Evolutionary conservation across 2,888 invertebrate genomes (phyloP), one percentile per base, ranked within the genome.

Genomic region (Acleris emargana): DNA sequence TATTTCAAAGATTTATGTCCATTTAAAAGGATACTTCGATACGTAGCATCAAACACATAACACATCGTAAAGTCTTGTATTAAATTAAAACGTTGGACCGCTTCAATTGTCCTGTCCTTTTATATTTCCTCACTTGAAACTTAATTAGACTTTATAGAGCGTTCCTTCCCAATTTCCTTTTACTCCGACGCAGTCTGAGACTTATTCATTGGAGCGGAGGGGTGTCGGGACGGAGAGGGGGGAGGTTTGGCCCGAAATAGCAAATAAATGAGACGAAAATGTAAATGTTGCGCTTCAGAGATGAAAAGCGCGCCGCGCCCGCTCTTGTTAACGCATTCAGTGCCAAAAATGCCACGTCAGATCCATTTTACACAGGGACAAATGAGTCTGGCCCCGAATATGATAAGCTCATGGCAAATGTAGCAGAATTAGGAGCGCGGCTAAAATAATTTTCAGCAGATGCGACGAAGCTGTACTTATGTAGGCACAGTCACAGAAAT

Each of bases 181-280:
- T 85, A 86, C 87, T 89, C 84, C 88, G 88, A 88, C 86, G 90
- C 87, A 87, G 86, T 84, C 84, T 78, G 82, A 88, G 90, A 89
- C 86, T 91, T 91, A 89, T 91, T 91, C 90, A 88, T 87, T 89
- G 87, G 86, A 83, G 84, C 80, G 71, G 82, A 76, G 80, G 82
- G 79, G 77, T 62, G 72, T 66, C 71, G 69, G 70, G 72, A 70
- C 76, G 73, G 71, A 69, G 64, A 76, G 72, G 78, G 76, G 79
- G 79, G 63, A 51, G 79, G 79, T 80, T 77, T 84, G 82, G 87
- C 89, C 86, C 90, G 89, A 92, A 92, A 92, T 92, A 92, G 92
- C 92, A 91, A 91, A 91, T 92, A 92, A 92, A 92, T 92, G 92
- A 92, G 92, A 91, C 92, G 92, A 92, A 92, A 92, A 92, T 92